Evolutionary conservation across 2,888 invertebrate genomes (phyloP), one percentile per base, ranked within the genome.

Genomic region (Yponomeuta sedellus): DNA sequence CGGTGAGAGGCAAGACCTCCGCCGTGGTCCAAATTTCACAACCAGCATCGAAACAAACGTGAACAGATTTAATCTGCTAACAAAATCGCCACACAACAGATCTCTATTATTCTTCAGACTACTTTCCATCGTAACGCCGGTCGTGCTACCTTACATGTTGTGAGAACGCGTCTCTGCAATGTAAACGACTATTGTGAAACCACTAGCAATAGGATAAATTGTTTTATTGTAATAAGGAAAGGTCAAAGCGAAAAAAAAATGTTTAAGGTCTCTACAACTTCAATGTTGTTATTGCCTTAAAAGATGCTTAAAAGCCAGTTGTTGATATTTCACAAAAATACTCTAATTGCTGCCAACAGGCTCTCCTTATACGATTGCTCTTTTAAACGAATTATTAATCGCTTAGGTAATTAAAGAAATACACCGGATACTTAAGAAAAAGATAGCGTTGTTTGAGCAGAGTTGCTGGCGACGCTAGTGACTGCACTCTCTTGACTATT

Each of bases 1-100:
- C 79, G 79, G 90, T 88, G 88, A 90, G 90, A 90, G 90, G 90
- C 83, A 76, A 84, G 83, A 80, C 86, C 88, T 85, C 85, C 78
- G 76, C 79, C 78, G 78, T 79, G 80, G 80, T 83, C 86, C 82
- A 82, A 85, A 88, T 90, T 90, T 91, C 90, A 85, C 88, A 90
- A 89, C 78, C 76, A 75, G 73, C 77, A 76, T 80, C 85, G 77
- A 82, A 84, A 82, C 78, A 76, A 75, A 79, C 79, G 75, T 74
- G 77, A 75, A 75, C 75, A 76, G 73, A 67, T 67, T 70, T 72
- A 74, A 78, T 80, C 77, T 78, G 74, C 76, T 22, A 76, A 77
- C 76, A 69, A 71, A 76, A 79, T 78, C 74, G 70, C 69, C 69
- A 68, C 71, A 73, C 72, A 68, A 67, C 67, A 71, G 66, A 71